Conservation (phyloP, 2,113 vertebrate species). For the Atherinomorus stipes region DNA sequence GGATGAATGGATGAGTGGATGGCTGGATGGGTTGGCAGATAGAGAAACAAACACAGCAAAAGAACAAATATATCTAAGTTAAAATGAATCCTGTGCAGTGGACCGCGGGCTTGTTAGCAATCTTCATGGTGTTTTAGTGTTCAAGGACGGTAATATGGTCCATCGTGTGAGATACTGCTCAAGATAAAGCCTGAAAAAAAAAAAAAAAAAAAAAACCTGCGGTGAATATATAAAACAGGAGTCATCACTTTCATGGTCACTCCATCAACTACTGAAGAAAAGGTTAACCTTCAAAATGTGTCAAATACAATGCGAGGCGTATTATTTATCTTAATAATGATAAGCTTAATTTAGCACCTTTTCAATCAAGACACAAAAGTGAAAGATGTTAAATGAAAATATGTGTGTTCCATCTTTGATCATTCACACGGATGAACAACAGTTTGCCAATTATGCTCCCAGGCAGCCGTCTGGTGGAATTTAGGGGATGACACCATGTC, state of each 20-base stretch:
- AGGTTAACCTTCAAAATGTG: constrained; percentile 73
- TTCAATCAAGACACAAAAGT: constrained; percentile 33
- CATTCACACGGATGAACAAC: constrained; percentile 37
- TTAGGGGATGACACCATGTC: constrained; percentile 53
- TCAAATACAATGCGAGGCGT: constrained; percentile 45
- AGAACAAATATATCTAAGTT: constrained; percentile 72
- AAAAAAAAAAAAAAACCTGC: background rate
- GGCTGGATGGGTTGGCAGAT: constrained; percentile 56
- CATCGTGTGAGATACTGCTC: constrained; percentile 26
- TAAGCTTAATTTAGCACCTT: constrained; percentile 62
- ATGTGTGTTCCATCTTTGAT: constrained; percentile 51
- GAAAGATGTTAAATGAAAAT: constrained; percentile 37
- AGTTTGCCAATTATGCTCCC: constrained; percentile 49
- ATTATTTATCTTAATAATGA: constrained; percentile 70
- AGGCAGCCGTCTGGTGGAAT: constrained; percentile 37
- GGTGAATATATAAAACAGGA: constrained; percentile 40
- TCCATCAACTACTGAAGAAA: constrained; percentile 32
- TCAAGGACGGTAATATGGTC: constrained; percentile 59
- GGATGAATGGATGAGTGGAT: constrained; percentile 73
- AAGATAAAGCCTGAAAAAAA: constrained; percentile 30
- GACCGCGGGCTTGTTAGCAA: constrained; percentile 56
- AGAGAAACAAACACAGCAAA: constrained; percentile 70
- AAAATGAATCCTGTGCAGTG: constrained; percentile 39
- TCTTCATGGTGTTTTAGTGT: constrained; percentile 53
- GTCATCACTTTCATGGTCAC: constrained; percentile 47